These are phyloP conservation scores for Psittacula echo DNA, from an alignment of 2,797 vertebrate species.

Conservation along the genomic window DNA sequence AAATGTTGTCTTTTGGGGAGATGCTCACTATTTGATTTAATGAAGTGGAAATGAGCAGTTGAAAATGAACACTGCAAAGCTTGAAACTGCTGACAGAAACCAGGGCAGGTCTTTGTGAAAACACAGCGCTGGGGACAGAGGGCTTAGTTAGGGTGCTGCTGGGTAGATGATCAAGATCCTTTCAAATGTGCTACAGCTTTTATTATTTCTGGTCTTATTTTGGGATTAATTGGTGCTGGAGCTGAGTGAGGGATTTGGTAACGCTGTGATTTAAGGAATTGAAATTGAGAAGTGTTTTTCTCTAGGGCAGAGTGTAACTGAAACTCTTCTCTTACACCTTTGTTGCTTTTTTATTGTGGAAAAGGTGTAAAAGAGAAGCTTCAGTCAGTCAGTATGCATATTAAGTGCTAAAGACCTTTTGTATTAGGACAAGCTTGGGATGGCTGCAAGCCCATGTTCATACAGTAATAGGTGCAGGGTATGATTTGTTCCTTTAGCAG, in stretches of 20 bases:
- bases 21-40: neutral
- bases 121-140: neutral
- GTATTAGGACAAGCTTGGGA: neutral
- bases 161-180: neutral
- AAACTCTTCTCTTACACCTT: neutral
- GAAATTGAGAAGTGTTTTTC: neutral
- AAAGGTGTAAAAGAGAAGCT: neutral
- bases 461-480: neutral
- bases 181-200: neutral
- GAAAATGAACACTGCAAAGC: neutral
- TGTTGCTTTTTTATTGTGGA: neutral
- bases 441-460: neutral
- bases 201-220: neutral
- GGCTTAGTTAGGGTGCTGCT: neutral
- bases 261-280: neutral
- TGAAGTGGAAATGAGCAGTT: neutral
- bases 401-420: neutral
- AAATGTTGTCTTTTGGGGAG: neutral
- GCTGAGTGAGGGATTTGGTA: neutral
- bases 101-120: neutral
- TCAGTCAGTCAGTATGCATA: accelerated
- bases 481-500: neutral
- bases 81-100: neutral
- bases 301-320: neutral
- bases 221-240: neutral